Conservation (phyloP, 2,888 invertebrate genomes). For the Hetaerina titia region DNA sequence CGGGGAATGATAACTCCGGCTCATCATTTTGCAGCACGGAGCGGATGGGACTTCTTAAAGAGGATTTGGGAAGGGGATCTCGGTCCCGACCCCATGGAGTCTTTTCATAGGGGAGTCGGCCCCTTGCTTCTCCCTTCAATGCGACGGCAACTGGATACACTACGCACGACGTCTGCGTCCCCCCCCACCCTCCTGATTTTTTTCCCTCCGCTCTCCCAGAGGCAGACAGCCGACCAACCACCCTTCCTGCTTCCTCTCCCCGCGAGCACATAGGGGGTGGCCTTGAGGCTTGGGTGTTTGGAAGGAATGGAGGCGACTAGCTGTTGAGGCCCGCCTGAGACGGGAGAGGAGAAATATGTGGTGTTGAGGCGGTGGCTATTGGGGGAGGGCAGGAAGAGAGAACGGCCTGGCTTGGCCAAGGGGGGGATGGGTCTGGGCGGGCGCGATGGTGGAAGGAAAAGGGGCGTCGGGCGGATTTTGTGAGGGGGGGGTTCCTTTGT, state of each 20-base stretch:
- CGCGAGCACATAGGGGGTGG: neutral
- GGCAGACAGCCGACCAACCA: neutral
- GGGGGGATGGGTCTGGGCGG: neutral
- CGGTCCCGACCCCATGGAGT: neutral
- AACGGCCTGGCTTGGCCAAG: neutral
- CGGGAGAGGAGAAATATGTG: neutral
- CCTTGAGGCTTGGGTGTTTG: conserved; percentile 32
- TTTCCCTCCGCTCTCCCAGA: neutral
- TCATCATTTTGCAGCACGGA: neutral
- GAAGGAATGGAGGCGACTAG: neutral
- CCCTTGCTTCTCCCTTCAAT: neutral
- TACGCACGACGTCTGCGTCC: neutral
- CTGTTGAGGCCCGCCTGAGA: conserved; percentile 30
- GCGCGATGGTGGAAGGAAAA: neutral
- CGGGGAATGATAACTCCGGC: neutral
- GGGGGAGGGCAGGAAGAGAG: neutral
- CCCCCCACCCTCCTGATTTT: neutral
- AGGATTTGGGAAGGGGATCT: neutral
- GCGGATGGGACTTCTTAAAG: neutral
- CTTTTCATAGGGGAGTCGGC: neutral
- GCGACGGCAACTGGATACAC: conserved; percentile 13
- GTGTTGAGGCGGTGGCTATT: neutral
- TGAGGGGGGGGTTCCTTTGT: neutral
- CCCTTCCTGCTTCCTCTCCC: neutral
- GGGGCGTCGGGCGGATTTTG: neutral